A percentile compares a stretch with the other conserved stretches of the same genome.
These are phyloP conservation scores for Natrix natrix DNA, from an alignment of 2,797 vertebrate genomes.

Conservation along the genomic window DNA sequence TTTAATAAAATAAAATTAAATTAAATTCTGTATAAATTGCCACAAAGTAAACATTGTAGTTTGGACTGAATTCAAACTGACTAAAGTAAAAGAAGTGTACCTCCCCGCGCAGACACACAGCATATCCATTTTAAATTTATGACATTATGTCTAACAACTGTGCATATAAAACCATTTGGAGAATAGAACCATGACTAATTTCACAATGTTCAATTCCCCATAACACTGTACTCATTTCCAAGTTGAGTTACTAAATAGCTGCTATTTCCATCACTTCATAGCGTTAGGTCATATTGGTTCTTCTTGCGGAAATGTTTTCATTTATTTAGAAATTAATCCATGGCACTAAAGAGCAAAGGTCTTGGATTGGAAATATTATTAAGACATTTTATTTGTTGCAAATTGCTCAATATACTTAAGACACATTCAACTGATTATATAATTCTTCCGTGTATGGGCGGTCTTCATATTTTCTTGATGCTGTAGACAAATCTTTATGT, in stretches of 20 bases:
- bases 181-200: background rate
- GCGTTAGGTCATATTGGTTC: background rate
- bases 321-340: slow-evolving; percentile 28
- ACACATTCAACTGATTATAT: background rate
- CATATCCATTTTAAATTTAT: background rate
- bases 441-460: background rate
- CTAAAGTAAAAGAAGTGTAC: background rate
- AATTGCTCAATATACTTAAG: background rate
- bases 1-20: too few species aligned
- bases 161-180: slow-evolving; percentile 16
- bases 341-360: slow-evolving; percentile 1
- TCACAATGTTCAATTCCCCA: slow-evolving; percentile 25
- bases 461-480: background rate
- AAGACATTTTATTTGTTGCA: background rate
- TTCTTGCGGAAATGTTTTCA: slow-evolving; percentile 22
- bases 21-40: background rate
- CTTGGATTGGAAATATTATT: background rate
- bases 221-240: background rate
- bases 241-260: slow-evolving; percentile 24
- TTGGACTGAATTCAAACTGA: slow-evolving; percentile 9
- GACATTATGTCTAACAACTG: slow-evolving; percentile 22
- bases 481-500: background rate
- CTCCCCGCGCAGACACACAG: background rate
- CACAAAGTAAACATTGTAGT: slow-evolving; percentile 13
- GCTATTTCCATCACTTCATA: background rate